These are phyloP conservation scores for Cotesia typhae DNA, from an alignment of 1,140 invertebrate genomes.

Conservation along the genomic window DNA sequence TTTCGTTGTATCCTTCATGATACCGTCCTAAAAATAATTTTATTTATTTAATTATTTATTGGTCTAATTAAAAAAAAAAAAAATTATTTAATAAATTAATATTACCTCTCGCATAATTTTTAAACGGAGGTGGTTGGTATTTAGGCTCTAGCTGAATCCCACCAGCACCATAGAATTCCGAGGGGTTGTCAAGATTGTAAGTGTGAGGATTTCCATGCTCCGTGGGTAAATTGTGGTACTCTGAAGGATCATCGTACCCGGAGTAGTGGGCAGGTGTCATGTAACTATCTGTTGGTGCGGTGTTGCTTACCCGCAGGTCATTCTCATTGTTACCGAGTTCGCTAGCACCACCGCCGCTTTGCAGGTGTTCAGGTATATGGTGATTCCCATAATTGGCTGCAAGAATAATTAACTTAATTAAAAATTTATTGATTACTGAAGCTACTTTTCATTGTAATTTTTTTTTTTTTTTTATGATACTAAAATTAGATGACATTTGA, in stretches of 20 bases:
- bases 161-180: constrained; percentile 76
- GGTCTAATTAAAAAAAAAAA: neutral
- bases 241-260: constrained; percentile 71
- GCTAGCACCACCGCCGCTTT: constrained; percentile 51
- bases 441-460: too few relatives aligned
- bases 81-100: constrained; percentile 8
- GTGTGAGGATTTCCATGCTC: constrained; percentile 67
- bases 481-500: too few relatives aligned
- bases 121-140: constrained; percentile 73
- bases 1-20: constrained; percentile 73
- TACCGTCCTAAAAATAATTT: constrained; percentile 65
- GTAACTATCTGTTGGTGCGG: constrained; percentile 55
- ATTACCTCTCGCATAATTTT: constrained; percentile 74
- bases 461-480: too few relatives aligned
- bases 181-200: constrained; percentile 73
- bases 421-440: too few relatives aligned
- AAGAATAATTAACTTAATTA: constrained; percentile 32
- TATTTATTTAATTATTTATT: neutral
- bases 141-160: constrained; percentile 73
- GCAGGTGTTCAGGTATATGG: constrained; percentile 62
- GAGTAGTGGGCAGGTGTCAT: constrained; percentile 65
- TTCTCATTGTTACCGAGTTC: constrained; percentile 54
- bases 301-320: constrained; percentile 53
- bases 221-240: constrained; percentile 76
- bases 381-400: constrained; percentile 67